Evolutionary conservation across 2,797 vertebrate species (phyloP).

Genomic region (Anguilla pacifica): DNA sequence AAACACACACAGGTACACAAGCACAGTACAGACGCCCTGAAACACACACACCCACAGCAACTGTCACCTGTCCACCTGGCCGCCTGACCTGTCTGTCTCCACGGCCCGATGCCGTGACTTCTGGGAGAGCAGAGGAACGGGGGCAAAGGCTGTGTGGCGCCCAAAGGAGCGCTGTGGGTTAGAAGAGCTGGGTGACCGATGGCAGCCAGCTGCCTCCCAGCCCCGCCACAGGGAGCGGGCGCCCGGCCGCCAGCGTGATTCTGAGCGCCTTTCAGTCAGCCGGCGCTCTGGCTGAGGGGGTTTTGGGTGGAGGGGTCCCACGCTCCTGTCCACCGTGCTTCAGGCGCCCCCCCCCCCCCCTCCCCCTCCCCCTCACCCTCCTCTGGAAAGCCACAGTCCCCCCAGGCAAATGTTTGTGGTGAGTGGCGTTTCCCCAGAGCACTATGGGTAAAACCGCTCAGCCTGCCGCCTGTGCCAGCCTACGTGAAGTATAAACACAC

Average conservation of each 20-base stretch:
- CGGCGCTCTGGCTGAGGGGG: not conserved
- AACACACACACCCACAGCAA: not conserved
- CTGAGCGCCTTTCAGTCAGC: not conserved
- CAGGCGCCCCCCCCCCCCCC: too few species aligned
- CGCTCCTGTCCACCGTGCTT: too few species aligned
- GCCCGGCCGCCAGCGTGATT: not conserved
- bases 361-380: too few species aligned
- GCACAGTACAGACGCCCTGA: too few species aligned
- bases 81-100: not conserved
- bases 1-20: too few species aligned
- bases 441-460: not conserved
- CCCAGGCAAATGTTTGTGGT: not conserved
- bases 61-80: not conserved
- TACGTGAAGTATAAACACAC: constrained; percentile 10
- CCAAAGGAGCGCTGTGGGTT: not conserved
- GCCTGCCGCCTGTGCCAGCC: not conserved
- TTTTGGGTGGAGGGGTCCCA: not conserved
- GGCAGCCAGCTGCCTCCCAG: not conserved
- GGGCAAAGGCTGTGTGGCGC: not conserved
- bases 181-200: not conserved
- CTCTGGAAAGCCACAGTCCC: not conserved
- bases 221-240: not conserved
- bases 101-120: not conserved
- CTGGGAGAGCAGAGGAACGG: not conserved
- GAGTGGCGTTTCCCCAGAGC: not conserved